Conservation (phyloP, 1,140 invertebrate species). For the Cotesia vestalis region DNA sequence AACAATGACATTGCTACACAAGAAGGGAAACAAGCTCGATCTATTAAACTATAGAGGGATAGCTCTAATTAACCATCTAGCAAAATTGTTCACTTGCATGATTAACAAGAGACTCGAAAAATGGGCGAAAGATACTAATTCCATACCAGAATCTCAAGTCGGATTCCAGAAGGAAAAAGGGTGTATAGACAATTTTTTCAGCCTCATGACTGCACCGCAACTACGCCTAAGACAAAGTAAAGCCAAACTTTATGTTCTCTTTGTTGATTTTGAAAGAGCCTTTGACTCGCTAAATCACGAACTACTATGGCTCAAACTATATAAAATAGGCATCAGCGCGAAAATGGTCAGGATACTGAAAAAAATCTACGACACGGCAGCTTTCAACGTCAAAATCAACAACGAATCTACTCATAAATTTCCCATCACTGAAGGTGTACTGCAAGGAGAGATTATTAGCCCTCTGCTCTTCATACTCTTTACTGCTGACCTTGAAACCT, state of each 20-base stretch:
- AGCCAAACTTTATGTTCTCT: slow-evolving; percentile 14
- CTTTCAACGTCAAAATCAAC: no score
- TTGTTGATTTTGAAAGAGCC: slow-evolving; percentile 21
- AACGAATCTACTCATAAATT: no score
- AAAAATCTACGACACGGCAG: no score
- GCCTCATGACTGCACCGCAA: slow-evolving; percentile 34
- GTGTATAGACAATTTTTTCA: slow-evolving; percentile 43
- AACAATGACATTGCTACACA: slow-evolving; percentile 28
- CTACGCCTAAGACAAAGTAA: slow-evolving; percentile 15
- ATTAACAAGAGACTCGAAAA: slow-evolving; percentile 32
- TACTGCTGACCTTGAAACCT: slow-evolving; percentile 37
- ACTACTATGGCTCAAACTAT: slow-evolving; percentile 22
- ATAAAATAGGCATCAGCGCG: neutral
- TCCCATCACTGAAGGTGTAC: slow-evolving; percentile 36
- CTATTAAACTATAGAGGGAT: slow-evolving; percentile 46
- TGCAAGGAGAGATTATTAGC: slow-evolving; percentile 37
- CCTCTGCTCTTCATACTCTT: slow-evolving; percentile 36
- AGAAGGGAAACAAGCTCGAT: slow-evolving; percentile 39
- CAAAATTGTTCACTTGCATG: slow-evolving; percentile 42
- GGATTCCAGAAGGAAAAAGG: slow-evolving; percentile 39
- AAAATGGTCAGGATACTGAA: slow-evolving; percentile 2
- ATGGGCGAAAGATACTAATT: slow-evolving; percentile 38
- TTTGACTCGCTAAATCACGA: no score
- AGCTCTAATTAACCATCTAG: slow-evolving; percentile 36
- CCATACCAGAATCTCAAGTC: slow-evolving; percentile 42